Percentiles rank a stretch among this genome's conserved stretches.
Evolutionary conservation across 1,140 invertebrate species (phyloP).

Genomic region (Tetramorium parvispinum): DNA sequence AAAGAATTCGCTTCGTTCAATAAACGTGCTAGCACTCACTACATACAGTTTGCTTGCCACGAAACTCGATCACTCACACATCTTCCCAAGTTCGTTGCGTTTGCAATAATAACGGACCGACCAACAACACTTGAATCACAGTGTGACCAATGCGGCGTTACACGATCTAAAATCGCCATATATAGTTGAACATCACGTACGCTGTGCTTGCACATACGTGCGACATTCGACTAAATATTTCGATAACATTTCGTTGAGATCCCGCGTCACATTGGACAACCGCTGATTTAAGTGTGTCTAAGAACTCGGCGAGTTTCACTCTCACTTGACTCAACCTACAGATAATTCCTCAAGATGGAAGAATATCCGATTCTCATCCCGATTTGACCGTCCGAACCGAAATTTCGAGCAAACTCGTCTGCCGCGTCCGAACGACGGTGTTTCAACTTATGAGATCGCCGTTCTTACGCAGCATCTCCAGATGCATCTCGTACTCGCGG

Average conservation of each 20-base stretch:
- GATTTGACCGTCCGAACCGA: background rate
- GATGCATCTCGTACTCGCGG: constrained; percentile 94
- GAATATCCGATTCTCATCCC: background rate
- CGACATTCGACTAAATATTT: background rate
- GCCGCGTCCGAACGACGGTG: background rate
- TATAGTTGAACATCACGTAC: background rate
- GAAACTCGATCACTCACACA: background rate
- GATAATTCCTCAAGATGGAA: background rate
- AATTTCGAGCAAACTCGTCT: background rate
- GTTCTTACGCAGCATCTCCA: constrained; percentile 93
- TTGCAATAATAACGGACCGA: background rate
- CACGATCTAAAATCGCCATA: background rate
- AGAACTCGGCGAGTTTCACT: background rate
- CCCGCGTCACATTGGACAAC: background rate
- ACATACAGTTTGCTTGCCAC: constrained; percentile 10
- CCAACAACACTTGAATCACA: background rate
- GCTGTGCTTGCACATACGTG: background rate
- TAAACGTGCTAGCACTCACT: background rate
- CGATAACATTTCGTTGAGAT: background rate
- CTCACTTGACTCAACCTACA: background rate
- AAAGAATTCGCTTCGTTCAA: background rate
- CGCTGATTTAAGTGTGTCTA: background rate
- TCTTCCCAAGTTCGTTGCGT: background rate
- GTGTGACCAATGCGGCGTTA: background rate
- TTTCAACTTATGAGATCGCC: constrained; percentile 92